These are phyloP conservation scores for Rhogogaster chlorosoma DNA, from an alignment of 2,888 invertebrate species.

Conservation along the genomic window DNA sequence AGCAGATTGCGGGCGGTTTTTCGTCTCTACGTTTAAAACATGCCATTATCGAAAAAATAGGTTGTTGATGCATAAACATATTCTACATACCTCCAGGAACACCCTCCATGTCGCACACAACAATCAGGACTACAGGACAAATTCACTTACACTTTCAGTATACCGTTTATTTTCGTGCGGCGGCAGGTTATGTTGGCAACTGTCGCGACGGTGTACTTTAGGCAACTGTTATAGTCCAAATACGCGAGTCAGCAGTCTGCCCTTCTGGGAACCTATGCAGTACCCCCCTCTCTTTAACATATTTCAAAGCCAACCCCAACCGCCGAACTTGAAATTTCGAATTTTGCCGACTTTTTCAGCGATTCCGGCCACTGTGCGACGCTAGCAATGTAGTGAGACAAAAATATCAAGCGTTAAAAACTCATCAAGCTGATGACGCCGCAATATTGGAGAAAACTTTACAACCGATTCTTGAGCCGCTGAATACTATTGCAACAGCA, in stretches of 20 bases:
- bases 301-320: not conserved
- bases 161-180: constrained; percentile 31
- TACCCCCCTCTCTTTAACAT: constrained; percentile 18
- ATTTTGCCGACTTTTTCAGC: constrained; percentile 2
- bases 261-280: constrained; percentile 26
- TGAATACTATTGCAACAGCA: too few relatives aligned
- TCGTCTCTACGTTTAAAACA: constrained; percentile 18
- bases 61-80: constrained; percentile 30
- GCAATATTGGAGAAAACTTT: too few relatives aligned
- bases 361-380: constrained; percentile 21
- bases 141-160: not conserved
- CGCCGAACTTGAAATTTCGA: constrained; percentile 16
- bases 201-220: too few relatives aligned
- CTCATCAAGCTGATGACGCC: too few relatives aligned
- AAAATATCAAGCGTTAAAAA: too few relatives aligned
- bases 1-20: constrained; percentile 18
- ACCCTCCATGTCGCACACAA: constrained; percentile 34
- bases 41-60: constrained; percentile 34
- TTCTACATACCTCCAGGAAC: constrained; percentile 35
- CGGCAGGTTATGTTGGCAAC: constrained; percentile 5
- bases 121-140: not conserved
- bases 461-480: too few relatives aligned
- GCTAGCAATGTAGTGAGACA: too few relatives aligned
- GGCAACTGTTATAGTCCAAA: constrained; percentile 27
- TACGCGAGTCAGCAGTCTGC: constrained; percentile 1